Evolutionary conservation across 2,888 invertebrate species (phyloP).

Genomic region (Andrena bucephala): DNA sequence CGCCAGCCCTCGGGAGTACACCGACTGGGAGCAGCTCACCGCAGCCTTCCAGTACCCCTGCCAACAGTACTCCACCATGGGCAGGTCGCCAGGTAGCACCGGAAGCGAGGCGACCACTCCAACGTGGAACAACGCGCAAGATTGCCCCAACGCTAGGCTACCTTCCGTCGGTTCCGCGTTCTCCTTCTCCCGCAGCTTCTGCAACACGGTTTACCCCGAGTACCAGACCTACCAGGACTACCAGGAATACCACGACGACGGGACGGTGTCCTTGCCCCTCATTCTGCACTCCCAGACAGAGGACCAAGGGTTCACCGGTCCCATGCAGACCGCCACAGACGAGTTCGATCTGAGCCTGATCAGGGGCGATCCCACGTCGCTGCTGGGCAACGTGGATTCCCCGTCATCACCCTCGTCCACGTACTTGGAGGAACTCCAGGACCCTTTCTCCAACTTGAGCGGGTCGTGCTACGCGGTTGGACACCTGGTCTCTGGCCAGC

Average conservation of each 20-base stretch:
- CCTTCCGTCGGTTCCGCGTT: slow-evolving; percentile 81
- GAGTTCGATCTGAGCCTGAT: slow-evolving; percentile 82
- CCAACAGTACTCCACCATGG: slow-evolving; percentile 44
- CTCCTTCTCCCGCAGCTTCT: slow-evolving; percentile 79
- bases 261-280: slow-evolving; percentile 45
- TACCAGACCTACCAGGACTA: slow-evolving; percentile 66
- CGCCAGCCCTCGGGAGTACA: slow-evolving; percentile 65
- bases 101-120: slow-evolving; percentile 78
- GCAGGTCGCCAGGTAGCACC: slow-evolving; percentile 75
- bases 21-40: slow-evolving; percentile 78
- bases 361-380: slow-evolving; percentile 81
- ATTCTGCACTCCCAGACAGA: slow-evolving; percentile 48
- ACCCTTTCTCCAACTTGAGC: slow-evolving; percentile 63
- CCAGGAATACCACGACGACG: slow-evolving; percentile 68
- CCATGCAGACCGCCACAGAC: slow-evolving; percentile 74
- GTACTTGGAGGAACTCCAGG: slow-evolving; percentile 71
- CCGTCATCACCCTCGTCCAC: slow-evolving; percentile 67
- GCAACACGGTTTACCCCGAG: slow-evolving; percentile 63
- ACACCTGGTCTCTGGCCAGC: slow-evolving; percentile 78
- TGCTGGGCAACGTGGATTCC: slow-evolving; percentile 58
- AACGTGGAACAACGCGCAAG: slow-evolving; percentile 67
- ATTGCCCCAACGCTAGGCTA: slow-evolving; percentile 59
- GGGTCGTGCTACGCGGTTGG: slow-evolving; percentile 79
- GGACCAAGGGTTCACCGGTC: slow-evolving; percentile 43
- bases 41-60: slow-evolving; percentile 76